Conservation (phyloP, 1,140 invertebrate genomes). For the Nephotettix cincticeps region DNA sequence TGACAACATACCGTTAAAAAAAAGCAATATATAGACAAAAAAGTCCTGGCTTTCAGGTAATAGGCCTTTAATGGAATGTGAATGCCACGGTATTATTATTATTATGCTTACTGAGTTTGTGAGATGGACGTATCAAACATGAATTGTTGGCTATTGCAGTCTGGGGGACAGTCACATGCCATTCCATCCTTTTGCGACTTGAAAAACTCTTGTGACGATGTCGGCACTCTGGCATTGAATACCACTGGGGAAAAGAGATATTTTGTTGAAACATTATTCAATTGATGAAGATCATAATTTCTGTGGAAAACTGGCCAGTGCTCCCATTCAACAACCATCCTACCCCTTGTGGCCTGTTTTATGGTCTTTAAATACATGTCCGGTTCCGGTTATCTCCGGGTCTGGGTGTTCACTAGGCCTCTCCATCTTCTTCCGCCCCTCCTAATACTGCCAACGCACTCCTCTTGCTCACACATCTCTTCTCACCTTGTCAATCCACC, state of each 20-base stretch:
- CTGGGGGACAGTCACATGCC: conserved; percentile 38
- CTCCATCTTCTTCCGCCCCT: too few relatives aligned
- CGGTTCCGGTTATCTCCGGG: too few relatives aligned
- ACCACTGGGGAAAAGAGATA: neutral
- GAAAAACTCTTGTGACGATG: conserved; percentile 29
- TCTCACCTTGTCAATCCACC: too few relatives aligned
- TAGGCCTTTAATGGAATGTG: neutral
- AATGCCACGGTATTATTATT: neutral
- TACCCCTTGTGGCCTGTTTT: too few relatives aligned
- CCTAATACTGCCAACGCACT: too few relatives aligned
- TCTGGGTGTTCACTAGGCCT: too few relatives aligned
- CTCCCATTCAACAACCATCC: too few relatives aligned
- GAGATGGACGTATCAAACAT: conserved; percentile 26
- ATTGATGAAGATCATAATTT: too few relatives aligned
- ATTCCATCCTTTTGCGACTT: conserved; percentile 32
- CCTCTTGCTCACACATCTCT: too few relatives aligned
- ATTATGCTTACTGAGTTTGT: conserved; percentile 15
- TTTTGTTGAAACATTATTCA: too few relatives aligned
- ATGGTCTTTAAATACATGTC: too few relatives aligned
- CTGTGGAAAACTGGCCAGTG: too few relatives aligned
- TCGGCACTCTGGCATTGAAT: conserved; percentile 37
- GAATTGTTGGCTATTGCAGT: conserved; percentile 40
- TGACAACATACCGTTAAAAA: neutral
- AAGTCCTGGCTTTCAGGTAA: neutral
- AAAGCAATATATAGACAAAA: neutral